Evolutionary conservation across 2,888 invertebrate species (phyloP), one percentile per base, ranked within the genome.

Genomic region (Adela reaumurella): DNA sequence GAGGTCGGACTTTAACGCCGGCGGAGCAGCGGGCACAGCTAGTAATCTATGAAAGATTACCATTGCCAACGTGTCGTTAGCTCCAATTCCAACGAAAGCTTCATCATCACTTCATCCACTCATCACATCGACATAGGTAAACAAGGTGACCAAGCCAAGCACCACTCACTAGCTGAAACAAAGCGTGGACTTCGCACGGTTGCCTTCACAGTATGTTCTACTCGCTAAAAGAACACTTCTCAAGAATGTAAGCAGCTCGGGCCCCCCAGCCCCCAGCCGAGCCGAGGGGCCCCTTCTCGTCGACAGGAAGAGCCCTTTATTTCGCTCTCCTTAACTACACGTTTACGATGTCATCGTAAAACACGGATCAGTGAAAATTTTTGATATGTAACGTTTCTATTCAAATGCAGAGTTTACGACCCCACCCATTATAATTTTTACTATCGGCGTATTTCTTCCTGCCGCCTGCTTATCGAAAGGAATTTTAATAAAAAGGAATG

Each of bases 331-430:
- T 68, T 74, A 74, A 77, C 74, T 72, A 76, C 70, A 69, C 70
- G 68, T 77, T 77, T 78, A 78, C 74, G 78, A 76, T 69, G 59
- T 63, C 64, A 71, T 74, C 77, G 74, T 78, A 78, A 78, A 78
- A 70, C 67, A 76, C 74, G 77, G 77, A 76, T 78, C 76, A 74
- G 67, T 76, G 78, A 74, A 73, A 74, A 74, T 77, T 77, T 78
- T 78, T 77, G 78, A 78, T 77, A 77, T 76, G 78, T 77, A 70
- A 77, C 76, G 70, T 69, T 74, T 67, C 74, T 76, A 78, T 78
- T 78, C 78, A 78, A 78, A 78, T 74, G 69, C 58, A 57, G 62
- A 60, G 61, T 74, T 78, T 76, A 77, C 73, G 77, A 74, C 63
- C 59, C 59, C 59, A 61, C 62, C 70, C 70, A 72, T 77, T 76